phyloP scores from a whole-genome alignment of 1,140 invertebrate genomes.

The Diachasma alloeum region DNA sequence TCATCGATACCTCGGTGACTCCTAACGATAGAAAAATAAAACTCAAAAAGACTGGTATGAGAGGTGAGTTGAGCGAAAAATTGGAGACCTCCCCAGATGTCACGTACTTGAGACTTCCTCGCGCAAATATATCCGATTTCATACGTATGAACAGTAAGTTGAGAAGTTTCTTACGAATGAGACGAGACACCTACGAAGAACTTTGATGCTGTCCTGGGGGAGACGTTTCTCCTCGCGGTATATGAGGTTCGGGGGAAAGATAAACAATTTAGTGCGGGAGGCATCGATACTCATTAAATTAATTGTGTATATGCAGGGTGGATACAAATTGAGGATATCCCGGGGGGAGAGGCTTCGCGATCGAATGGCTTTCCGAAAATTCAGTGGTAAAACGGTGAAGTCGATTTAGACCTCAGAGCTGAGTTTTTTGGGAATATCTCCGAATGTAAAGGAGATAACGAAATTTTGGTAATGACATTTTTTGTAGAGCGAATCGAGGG shows the following conservation, averaged over 20 bases:
- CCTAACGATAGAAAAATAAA: neutral
- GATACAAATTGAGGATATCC: too few species aligned
- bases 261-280: neutral
- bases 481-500: too few species aligned
- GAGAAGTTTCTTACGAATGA: neutral
- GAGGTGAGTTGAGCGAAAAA: neutral
- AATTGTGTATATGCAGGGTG: too few species aligned
- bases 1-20: neutral
- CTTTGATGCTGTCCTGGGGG: neutral
- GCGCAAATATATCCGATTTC: neutral
- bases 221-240: neutral
- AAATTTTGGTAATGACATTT: too few species aligned
- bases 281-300: neutral
- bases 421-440: too few species aligned
- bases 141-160: neutral
- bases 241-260: neutral
- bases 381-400: too few species aligned
- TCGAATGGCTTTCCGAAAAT: too few species aligned
- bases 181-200: too few species aligned
- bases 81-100: neutral
- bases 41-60: neutral
- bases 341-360: too few species aligned
- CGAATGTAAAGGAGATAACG: too few species aligned
- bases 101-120: neutral
- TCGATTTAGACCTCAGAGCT: too few species aligned